Evolutionary conservation across 2,113 vertebrate species (phyloP), one percentile per base, ranked within the genome.

Genomic region (Sylvicapra grimmia): DNA sequence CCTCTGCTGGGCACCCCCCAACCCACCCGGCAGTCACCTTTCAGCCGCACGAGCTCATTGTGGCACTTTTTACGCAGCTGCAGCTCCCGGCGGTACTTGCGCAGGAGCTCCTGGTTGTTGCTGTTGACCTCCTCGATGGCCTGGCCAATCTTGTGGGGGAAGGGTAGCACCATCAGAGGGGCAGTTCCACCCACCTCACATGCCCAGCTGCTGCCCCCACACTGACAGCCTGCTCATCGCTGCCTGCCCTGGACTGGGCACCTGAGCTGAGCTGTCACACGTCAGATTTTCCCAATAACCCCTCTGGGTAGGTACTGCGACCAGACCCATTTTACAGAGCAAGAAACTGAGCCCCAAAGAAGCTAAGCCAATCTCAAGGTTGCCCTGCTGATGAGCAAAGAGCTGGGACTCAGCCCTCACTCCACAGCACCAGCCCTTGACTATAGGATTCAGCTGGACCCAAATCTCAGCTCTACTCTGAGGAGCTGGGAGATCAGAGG

Each of bases 31-130:
- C 0, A 10, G 83, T 75, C 95, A 99, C 99, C 99, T 99, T 99
- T 99, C 88, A 99, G 99, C 82, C 99, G 99, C 96, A 99, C 99
- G 31, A 99, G 99, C 97, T 99, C 99, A 0, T 99, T 99, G 99
- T 99, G 99, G 93, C 99, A 99, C 89, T 99, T 99, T 98, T 99
- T 99, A 96, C 99, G 99, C 97, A 99, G 99, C 98, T 99, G 99
- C 99, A 99, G 99, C 98, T 99, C 99, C 51, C 99, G 97, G 89
- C 99, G 99, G 98, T 99, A 99, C 98, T 99, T 99, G 49, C 99
- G 98, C 98, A 99, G 99, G 77, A 99, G 99, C 97, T 99, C 99
- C 98, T 99, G 99, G 98, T 99, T 99, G 93, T 99, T 99, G 97
- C 77, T 98, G 98, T 99, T 99, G 79, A 99, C 99, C 87, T 99